These are phyloP conservation scores for Rhaphigaster nebulosa DNA, from an alignment of 2,888 invertebrate species.

Conservation along the genomic window DNA sequence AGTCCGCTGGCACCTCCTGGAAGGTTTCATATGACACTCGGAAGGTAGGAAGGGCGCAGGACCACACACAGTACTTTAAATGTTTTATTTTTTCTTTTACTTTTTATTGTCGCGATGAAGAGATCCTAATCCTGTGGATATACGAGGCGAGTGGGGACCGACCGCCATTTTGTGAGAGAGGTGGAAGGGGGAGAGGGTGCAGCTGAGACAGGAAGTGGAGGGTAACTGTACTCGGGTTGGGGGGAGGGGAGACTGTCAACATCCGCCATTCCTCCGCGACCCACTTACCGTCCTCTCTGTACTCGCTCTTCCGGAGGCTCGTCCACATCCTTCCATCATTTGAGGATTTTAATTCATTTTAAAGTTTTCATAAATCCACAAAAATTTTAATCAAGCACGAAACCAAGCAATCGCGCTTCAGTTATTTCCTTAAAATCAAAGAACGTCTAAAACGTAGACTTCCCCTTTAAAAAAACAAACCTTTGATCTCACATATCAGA, in stretches of 20 bases:
- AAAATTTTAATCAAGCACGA: not conserved
- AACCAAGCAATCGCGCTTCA: not conserved
- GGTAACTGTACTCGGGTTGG: not conserved
- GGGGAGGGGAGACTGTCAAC: not conserved
- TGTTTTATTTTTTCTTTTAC: not conserved
- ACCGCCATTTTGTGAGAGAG: not conserved
- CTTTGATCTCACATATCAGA: not conserved
- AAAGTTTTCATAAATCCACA: not conserved
- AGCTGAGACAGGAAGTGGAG: slow-evolving; percentile 5
- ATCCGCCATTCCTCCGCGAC: slow-evolving; percentile 36
- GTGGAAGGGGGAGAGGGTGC: slow-evolving; percentile 45
- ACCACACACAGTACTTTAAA: not conserved
- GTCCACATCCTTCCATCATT: not conserved
- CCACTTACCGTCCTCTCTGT: not conserved
- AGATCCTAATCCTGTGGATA: slow-evolving; percentile 25
- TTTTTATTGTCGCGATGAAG: slow-evolving; percentile 29
- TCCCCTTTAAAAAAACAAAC: too few relatives aligned
- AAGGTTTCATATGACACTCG: not conserved
- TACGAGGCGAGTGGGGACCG: not conserved
- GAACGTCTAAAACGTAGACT: too few relatives aligned
- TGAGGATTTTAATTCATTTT: not conserved
- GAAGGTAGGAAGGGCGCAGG: not conserved
- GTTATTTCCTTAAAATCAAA: not conserved
- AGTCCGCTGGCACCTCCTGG: not conserved
- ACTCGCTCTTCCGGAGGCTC: not conserved